These are phyloP conservation scores for Pygmarrhopalites habei DNA, from an alignment of 1,140 invertebrate genomes.

Conservation along the genomic window DNA sequence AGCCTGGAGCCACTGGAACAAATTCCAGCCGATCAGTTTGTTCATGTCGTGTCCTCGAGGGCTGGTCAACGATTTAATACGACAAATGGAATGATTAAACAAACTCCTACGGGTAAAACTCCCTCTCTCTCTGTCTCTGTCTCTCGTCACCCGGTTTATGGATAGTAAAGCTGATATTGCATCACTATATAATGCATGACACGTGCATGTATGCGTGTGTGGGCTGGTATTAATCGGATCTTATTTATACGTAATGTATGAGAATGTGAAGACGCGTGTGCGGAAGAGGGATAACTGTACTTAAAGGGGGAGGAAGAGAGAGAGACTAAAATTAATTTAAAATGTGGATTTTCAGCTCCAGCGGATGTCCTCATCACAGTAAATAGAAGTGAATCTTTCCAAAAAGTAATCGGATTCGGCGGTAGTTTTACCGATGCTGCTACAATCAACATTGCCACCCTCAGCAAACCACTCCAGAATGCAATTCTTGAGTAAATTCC, in stretches of 20 bases:
- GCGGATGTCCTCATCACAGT: not conserved
- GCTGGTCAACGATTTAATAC: slow-evolving; percentile 14
- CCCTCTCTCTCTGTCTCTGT: too few species aligned
- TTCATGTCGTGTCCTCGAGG: slow-evolving; percentile 19
- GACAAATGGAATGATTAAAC: not conserved
- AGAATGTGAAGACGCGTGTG: too few species aligned
- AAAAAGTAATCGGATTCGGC: slow-evolving; percentile 52
- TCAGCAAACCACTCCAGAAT: slow-evolving; percentile 43
- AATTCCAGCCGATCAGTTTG: not conserved
- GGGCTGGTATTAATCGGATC: too few species aligned
- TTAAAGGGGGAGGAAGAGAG: too few species aligned
- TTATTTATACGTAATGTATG: too few species aligned
- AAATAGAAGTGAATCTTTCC: slow-evolving; percentile 26
- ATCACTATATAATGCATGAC: too few species aligned
- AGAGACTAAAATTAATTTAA: too few species aligned
- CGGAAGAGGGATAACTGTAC: too few species aligned
- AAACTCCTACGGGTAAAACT: not conserved
- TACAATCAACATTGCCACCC: slow-evolving; percentile 47
- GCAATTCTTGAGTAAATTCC: slow-evolving; percentile 52
- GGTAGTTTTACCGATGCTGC: slow-evolving; percentile 55
- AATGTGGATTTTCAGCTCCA: not conserved
- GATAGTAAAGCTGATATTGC: too few species aligned
- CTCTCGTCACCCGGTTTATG: too few species aligned
- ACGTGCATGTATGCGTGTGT: too few species aligned
- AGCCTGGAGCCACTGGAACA: slow-evolving; percentile 44